phyloP scores from a whole-genome alignment of 2,888 invertebrate species.

The Rhagophthalmus giganteus region DNA sequence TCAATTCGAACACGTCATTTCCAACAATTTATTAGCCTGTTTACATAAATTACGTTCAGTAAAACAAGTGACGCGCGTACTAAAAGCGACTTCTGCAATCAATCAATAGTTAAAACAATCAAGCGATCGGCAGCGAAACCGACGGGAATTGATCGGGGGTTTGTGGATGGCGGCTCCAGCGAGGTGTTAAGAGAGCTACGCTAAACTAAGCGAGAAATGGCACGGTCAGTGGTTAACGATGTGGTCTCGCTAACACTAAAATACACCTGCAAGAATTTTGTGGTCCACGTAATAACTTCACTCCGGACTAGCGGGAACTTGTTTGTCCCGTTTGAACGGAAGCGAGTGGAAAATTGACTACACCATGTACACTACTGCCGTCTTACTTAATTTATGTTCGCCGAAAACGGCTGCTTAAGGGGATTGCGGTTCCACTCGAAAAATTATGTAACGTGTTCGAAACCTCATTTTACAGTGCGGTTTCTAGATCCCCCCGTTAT shows the following conservation, averaged over 20 bases:
- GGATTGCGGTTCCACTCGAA: neutral
- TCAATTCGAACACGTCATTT: conserved; percentile 19
- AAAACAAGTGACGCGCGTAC: conserved; percentile 23
- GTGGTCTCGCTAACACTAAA: conserved; percentile 14
- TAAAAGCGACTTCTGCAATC: conserved; percentile 28
- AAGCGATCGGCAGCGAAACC: conserved; percentile 30
- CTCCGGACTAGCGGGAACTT: neutral
- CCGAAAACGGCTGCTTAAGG: no score
- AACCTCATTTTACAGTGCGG: no score
- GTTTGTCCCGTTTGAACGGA: no score
- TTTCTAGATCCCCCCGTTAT: no score
- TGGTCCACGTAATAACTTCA: conserved; percentile 5
- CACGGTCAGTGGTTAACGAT: conserved; percentile 32
- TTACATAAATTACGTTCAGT: conserved; percentile 19
- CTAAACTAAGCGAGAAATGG: conserved; percentile 38
- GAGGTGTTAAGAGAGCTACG: conserved; percentile 39
- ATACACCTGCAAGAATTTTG: conserved; percentile 16
- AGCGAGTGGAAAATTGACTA: no score
- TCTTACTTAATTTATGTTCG: no score
- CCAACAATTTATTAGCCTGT: conserved; percentile 21
- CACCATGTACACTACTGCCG: no score
- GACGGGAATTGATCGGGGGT: conserved; percentile 35
- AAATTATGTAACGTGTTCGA: no score
- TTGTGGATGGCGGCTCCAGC: conserved; percentile 34
- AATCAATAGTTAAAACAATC: conserved; percentile 42